Conservation (phyloP, 2,797 vertebrate genomes). For the Tragelaphus oryx region DNA sequence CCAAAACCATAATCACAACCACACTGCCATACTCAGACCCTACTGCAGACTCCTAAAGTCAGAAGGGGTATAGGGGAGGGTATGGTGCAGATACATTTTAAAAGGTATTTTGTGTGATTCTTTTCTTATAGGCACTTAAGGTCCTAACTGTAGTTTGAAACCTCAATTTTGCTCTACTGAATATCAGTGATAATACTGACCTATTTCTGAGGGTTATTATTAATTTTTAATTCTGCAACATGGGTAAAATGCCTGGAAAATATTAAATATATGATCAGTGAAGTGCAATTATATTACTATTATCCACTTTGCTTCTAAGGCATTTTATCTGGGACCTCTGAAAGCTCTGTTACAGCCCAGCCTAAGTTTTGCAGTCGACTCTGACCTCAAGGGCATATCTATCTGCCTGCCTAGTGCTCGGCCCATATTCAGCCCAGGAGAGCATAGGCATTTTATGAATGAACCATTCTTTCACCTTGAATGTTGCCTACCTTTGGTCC, state of each 20-base stretch:
- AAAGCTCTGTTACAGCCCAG: neutral
- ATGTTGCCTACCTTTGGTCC: neutral
- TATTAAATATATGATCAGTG: neutral
- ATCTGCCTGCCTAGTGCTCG: rapidly evolving
- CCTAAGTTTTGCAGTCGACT: rapidly evolving
- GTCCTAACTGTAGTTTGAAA: neutral
- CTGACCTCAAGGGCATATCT: rapidly evolving
- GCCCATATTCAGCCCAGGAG: neutral
- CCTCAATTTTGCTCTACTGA: neutral
- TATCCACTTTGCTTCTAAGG: neutral
- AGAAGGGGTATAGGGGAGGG: neutral
- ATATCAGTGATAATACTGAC: neutral
- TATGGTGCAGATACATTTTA: neutral
- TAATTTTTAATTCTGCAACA: neutral
- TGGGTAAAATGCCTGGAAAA: neutral
- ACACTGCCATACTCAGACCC: neutral
- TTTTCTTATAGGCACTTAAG: neutral
- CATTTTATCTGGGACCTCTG: neutral
- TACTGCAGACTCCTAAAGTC: neutral
- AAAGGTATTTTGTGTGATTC: neutral
- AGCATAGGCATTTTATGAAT: rapidly evolving
- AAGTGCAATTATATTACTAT: neutral
- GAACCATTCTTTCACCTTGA: neutral
- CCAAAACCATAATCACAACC: neutral
- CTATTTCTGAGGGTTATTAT: neutral